A percentile compares a stretch with the other conserved stretches of the same genome.
Evolutionary conservation across 2,797 vertebrate species (phyloP).

Genomic region (Neopelma chrysocephalum): DNA sequence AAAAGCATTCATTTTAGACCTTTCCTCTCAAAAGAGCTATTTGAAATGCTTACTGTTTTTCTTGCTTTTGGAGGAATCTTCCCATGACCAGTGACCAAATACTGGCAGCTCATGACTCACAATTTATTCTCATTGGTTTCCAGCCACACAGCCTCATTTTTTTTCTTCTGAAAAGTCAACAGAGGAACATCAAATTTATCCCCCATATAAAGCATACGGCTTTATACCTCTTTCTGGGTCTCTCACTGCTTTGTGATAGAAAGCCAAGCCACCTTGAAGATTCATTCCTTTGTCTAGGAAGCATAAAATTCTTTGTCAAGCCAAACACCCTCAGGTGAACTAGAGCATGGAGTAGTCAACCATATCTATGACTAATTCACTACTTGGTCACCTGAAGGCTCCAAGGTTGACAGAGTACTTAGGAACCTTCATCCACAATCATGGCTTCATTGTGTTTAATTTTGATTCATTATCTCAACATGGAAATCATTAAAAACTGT

Average conservation of each 20-base stretch:
- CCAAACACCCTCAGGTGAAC: neutral
- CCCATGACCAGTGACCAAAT: neutral
- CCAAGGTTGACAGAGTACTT: neutral
- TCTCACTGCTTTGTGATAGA: neutral
- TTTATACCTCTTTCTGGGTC: neutral
- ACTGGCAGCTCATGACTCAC: neutral
- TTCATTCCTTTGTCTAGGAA: neutral
- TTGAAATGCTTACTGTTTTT: neutral
- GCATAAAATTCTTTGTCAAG: neutral
- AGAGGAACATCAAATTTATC: neutral
- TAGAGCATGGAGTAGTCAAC: neutral
- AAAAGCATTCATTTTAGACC: neutral
- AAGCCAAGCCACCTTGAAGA: neutral
- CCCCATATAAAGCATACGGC: neutral
- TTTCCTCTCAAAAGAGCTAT: neutral
- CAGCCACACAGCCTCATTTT: neutral
- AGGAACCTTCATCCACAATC: neutral
- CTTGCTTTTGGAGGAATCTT: neutral
- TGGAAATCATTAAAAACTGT: neutral
- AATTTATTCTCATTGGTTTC: neutral
- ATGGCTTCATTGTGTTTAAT: neutral
- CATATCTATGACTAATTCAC: neutral
- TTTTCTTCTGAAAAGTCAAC: neutral
- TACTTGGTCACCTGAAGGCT: neutral
- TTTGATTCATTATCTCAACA: neutral